Conservation (phyloP, 2,797 vertebrate species). For the Sphenopsis melanotis region DNA sequence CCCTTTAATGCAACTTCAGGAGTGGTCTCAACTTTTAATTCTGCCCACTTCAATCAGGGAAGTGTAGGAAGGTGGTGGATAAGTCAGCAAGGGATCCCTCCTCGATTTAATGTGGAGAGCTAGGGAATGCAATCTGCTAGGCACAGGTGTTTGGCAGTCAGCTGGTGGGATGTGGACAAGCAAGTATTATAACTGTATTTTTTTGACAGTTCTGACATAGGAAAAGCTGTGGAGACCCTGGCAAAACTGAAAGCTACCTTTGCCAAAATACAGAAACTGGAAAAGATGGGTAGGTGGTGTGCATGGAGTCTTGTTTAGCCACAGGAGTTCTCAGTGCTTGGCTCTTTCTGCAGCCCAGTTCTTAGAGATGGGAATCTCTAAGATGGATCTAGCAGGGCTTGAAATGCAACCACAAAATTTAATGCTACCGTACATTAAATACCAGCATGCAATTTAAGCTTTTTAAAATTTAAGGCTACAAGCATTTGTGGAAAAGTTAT, state of each 20-base stretch:
- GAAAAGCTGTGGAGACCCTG: not conserved
- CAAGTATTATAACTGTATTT: not conserved
- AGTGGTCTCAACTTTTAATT: not conserved
- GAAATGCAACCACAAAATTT: not conserved
- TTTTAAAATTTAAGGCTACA: conserved; percentile 4
- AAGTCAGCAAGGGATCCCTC: not conserved
- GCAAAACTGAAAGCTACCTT: not conserved
- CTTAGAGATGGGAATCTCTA: not conserved
- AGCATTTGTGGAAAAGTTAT: conserved; percentile 9
- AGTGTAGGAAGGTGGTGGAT: not conserved
- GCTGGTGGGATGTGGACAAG: not conserved
- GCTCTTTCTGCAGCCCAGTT: not conserved
- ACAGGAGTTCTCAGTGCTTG: not conserved
- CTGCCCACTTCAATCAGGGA: not conserved
- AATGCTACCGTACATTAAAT: not conserved
- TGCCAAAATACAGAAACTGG: not conserved
- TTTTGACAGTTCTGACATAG: not conserved
- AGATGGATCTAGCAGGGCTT: not conserved
- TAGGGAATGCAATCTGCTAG: not conserved
- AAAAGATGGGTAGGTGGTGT: not conserved
- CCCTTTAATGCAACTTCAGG: not conserved
- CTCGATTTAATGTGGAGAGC: not conserved
- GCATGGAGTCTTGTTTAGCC: not conserved
- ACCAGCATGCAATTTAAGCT: not conserved
- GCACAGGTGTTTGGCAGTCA: fast-evolving